Conservation (phyloP, 1,140 invertebrate genomes). For the Oppia nitens region DNA sequence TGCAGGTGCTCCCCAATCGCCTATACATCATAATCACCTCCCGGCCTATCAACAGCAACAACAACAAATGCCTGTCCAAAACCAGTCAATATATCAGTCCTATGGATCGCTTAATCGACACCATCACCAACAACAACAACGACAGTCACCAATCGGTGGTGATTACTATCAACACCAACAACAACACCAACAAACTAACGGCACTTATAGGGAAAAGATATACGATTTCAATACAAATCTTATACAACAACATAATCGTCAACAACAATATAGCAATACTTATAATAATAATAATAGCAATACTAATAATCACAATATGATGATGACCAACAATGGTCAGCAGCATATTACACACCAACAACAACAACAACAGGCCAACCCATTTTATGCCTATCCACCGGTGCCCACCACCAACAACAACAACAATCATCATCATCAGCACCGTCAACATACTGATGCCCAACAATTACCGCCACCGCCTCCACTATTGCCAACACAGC, state of each 20-base stretch:
- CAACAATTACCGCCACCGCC: slow-evolving; percentile 40
- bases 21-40: too few species aligned
- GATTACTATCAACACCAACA: neutral
- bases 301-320: neutral
- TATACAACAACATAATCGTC: neutral
- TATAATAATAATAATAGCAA: neutral
- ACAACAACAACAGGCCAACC: neutral
- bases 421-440: slow-evolving; percentile 11
- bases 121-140: neutral
- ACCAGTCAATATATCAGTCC: neutral
- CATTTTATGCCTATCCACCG: neutral
- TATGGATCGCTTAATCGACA: neutral
- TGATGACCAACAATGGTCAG: neutral
- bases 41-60: too few species aligned
- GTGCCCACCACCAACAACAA: neutral
- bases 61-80: too few species aligned
- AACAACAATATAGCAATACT: neutral
- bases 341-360: too few species aligned
- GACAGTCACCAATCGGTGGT: too few species aligned
- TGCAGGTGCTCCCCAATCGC: too few species aligned
- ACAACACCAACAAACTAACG: neutral
- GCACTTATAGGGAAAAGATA: too few species aligned
- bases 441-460: slow-evolving; percentile 8
- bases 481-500: slow-evolving; percentile 6
- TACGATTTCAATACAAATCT: too few species aligned